Conservation (phyloP, 2,888 invertebrate species). For the Cenopis cana region DNA sequence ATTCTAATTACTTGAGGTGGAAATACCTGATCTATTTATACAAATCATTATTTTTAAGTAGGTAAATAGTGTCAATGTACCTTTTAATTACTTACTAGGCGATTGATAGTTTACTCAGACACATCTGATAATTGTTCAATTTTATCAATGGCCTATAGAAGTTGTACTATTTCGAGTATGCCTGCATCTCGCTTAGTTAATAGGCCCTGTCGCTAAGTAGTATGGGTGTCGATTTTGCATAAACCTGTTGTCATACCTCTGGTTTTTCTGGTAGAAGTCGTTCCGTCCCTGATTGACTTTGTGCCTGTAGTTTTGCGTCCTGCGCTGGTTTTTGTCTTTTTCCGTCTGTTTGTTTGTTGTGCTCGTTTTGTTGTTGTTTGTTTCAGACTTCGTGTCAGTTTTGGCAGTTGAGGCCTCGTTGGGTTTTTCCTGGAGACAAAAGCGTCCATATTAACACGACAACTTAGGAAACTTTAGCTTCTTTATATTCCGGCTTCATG, state of each 20-base stretch:
- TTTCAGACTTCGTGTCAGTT: constrained; percentile 52
- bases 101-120: not conserved
- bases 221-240: constrained; percentile 76
- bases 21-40: not conserved
- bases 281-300: constrained; percentile 67
- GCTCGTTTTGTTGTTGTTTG: constrained; percentile 47
- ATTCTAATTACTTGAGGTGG: not conserved
- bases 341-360: constrained; percentile 61
- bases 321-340: constrained; percentile 65
- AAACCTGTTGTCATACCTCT: constrained; percentile 76
- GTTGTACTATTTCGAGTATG: constrained; percentile 22
- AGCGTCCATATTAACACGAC: not conserved
- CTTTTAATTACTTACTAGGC: constrained; percentile 8
- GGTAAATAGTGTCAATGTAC: not conserved
- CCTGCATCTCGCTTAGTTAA: constrained; percentile 62
- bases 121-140: not conserved
- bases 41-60: constrained; percentile 2
- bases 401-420: constrained; percentile 55
- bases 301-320: constrained; percentile 71
- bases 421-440: constrained; percentile 63
- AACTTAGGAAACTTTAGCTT: not conserved
- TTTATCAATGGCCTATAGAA: not conserved
- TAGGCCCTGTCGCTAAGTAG: constrained; percentile 80
- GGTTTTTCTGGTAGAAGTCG: constrained; percentile 75
- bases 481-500: not conserved